These are phyloP conservation scores for Drosophila navojoa DNA, from an alignment of 1,140 invertebrate species.

Conservation along the genomic window DNA sequence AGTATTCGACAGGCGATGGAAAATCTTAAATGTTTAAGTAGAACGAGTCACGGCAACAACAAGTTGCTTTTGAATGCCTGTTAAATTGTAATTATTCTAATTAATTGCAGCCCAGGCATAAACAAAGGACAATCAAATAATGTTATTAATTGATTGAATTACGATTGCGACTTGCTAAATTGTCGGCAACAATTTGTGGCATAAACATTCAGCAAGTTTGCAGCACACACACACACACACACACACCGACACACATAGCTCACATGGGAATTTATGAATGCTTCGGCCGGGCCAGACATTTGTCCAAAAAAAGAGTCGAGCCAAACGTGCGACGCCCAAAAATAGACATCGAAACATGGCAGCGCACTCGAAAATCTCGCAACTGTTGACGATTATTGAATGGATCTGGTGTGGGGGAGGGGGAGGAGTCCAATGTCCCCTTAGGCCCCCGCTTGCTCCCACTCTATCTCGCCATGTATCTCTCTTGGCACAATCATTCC, in stretches of 20 bases:
- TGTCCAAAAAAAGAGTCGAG: conserved; percentile 73
- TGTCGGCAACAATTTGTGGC: conserved; percentile 61
- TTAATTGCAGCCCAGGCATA: conserved; percentile 71
- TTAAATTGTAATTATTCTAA: conserved; percentile 81
- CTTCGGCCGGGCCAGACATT: conserved; percentile 52
- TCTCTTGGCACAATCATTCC: conserved; percentile 1
- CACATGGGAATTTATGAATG: conserved; percentile 79
- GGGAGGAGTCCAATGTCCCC: too few relatives aligned
- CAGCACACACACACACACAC: conserved; percentile 34
- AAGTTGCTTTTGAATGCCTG: conserved; percentile 49
- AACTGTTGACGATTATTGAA: conserved; percentile 74
- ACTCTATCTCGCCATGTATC: neutral
- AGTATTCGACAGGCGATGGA: conserved; percentile 8
- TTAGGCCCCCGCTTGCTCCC: neutral
- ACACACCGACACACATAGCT: conserved; percentile 1
- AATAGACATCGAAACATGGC: conserved; percentile 74
- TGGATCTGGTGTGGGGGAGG: too few relatives aligned
- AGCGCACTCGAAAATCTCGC: conserved; percentile 51
- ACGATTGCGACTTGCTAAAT: conserved; percentile 71
- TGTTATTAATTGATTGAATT: conserved; percentile 80
- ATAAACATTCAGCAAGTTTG: conserved; percentile 62
- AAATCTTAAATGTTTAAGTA: neutral
- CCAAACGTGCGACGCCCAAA: conserved; percentile 75
- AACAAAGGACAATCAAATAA: conserved; percentile 72
- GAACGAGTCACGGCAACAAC: conserved; percentile 26